These are phyloP conservation scores for Epiblema foenella DNA, from an alignment of 2,888 invertebrate genomes.

Conservation along the genomic window DNA sequence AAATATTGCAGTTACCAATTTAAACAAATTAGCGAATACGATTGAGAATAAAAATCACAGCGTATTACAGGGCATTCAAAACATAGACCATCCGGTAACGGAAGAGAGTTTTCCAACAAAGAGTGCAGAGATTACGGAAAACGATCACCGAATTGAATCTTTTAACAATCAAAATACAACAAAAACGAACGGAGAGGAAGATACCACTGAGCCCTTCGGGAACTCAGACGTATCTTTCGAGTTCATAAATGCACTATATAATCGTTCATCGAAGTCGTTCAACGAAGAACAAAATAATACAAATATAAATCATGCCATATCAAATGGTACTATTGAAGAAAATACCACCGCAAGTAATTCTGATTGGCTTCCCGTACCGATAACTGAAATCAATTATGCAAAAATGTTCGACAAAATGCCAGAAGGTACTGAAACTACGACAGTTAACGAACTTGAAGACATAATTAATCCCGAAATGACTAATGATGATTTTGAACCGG, in stretches of 20 bases:
- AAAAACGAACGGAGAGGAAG: background rate
- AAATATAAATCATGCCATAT: conserved; percentile 47
- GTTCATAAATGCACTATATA: conserved; percentile 67
- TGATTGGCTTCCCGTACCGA: conserved; percentile 73
- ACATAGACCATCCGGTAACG: background rate
- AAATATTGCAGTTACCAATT: background rate
- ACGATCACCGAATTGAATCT: conserved; percentile 58
- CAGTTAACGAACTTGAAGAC: conserved; percentile 63
- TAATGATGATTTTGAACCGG: conserved; percentile 76
- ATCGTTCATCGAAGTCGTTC: conserved; percentile 70
- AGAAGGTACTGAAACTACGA: conserved; percentile 60
- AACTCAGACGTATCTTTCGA: conserved; percentile 70
- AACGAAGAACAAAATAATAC: conserved; percentile 54
- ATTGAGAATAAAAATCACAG: background rate
- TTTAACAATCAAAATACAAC: conserved; percentile 52
- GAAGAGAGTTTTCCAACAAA: conserved; percentile 52
- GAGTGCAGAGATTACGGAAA: conserved; percentile 52
- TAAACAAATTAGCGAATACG: background rate
- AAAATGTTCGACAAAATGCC: conserved; percentile 64
- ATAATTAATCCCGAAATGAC: conserved; percentile 59
- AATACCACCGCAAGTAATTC: conserved; percentile 60
- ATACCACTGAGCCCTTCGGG: conserved; percentile 61
- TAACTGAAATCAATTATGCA: conserved; percentile 69
- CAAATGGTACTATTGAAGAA: conserved; percentile 50
- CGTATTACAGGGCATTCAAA: background rate